These are phyloP conservation scores for Drosophila baimaii DNA, from an alignment of 1,140 invertebrate species.

Conservation along the genomic window DNA sequence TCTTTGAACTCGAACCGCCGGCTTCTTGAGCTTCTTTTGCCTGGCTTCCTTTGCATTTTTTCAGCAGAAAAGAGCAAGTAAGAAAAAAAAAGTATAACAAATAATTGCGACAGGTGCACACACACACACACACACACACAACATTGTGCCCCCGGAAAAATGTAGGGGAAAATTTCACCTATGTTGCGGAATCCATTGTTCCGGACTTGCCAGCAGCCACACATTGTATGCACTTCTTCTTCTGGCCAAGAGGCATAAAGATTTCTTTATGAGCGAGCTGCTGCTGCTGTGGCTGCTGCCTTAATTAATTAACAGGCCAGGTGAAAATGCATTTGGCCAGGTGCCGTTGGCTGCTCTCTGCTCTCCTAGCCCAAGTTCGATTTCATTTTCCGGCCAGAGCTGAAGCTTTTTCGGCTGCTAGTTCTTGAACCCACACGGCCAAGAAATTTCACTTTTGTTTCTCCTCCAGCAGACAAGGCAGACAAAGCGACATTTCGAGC, in stretches of 20 bases:
- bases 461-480: slow-evolving; percentile 50
- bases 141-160: slow-evolving; percentile 26
- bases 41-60: slow-evolving; percentile 75
- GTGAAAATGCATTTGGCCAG: slow-evolving; percentile 71
- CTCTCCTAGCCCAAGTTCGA: slow-evolving; percentile 37
- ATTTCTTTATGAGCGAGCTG: slow-evolving; percentile 39
- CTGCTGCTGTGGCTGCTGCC: background rate
- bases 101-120: slow-evolving; percentile 67
- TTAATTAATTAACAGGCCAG: slow-evolving; percentile 74
- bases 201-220: slow-evolving; percentile 9
- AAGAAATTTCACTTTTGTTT: slow-evolving; percentile 79
- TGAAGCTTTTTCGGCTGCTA: slow-evolving; percentile 24
- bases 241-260: slow-evolving; percentile 42
- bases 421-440: slow-evolving; percentile 69
- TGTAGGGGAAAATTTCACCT: slow-evolving; percentile 53
- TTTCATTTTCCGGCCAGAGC: slow-evolving; percentile 55
- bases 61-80: slow-evolving; percentile 57
- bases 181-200: slow-evolving; percentile 48
- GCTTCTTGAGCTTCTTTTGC: slow-evolving; percentile 26
- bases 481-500: slow-evolving; percentile 75
- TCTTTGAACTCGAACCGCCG: slow-evolving; percentile 77
- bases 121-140: slow-evolving; percentile 11
- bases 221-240: slow-evolving; percentile 58
- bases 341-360: slow-evolving; percentile 41
- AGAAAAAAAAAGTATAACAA: slow-evolving; percentile 66